phyloP scores from a whole-genome alignment of 2,888 invertebrate genomes.

The Eremobia ochroleuca region DNA sequence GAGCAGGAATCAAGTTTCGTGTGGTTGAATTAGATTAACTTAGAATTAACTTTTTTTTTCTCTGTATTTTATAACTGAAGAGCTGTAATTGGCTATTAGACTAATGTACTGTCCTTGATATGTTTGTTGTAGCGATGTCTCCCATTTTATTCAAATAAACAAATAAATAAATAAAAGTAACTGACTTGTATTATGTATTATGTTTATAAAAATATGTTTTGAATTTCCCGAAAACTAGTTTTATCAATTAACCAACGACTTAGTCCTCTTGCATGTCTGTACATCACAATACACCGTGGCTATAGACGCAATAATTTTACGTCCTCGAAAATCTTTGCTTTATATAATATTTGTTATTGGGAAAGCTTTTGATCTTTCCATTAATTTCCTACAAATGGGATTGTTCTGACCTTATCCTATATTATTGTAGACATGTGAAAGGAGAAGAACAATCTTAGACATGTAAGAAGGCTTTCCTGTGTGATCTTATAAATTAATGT shows the following conservation, averaged over 20 bases:
- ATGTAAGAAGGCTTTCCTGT: neutral
- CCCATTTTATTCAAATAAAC: too few species aligned
- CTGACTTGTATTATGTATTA: neutral
- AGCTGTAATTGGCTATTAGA: too few species aligned
- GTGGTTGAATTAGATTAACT: too few species aligned
- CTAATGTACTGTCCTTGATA: too few species aligned
- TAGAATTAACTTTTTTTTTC: too few species aligned
- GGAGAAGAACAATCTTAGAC: constrained; percentile 1
- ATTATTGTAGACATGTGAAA: constrained; percentile 9
- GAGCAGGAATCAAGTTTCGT: too few species aligned
- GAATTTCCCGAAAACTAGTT: neutral
- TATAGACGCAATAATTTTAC: constrained; percentile 1
- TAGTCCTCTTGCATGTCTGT: neutral
- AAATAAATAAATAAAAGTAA: too few species aligned
- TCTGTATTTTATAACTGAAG: too few species aligned
- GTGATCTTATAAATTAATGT: constrained; percentile 11
- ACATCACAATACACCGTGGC: neutral
- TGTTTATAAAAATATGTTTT: neutral
- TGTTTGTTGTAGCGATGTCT: too few species aligned
- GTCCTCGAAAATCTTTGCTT: constrained; percentile 5
- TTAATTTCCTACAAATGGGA: constrained; percentile 14
- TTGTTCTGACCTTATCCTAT: constrained; percentile 13
- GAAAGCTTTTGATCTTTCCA: constrained; percentile 28
- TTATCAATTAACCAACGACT: neutral
- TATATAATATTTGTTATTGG: constrained; percentile 41